A percentile compares a stretch with the other conserved stretches of the same genome.
phyloP scores from a whole-genome alignment of 2,113 vertebrate genomes.

The Lucifuga dentata region DNA sequence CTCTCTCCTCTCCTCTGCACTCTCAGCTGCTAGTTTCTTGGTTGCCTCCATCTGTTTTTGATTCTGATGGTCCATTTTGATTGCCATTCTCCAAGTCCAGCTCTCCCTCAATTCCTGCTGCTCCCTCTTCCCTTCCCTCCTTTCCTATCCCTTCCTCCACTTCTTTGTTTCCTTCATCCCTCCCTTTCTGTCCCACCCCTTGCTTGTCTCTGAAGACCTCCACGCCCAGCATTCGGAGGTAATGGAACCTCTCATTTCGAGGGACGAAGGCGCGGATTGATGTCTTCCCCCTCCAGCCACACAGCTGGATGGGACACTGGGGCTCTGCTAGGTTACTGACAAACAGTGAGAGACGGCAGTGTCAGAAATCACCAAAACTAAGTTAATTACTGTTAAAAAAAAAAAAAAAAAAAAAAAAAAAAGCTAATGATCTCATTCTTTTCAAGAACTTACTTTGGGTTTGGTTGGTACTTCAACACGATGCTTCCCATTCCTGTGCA shows the following conservation, averaged over 20 bases:
- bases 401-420: neutral
- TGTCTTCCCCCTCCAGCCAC: constrained; percentile 96
- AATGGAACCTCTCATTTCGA: constrained; percentile 94
- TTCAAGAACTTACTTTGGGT: constrained; percentile 92
- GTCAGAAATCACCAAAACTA: constrained; percentile 3
- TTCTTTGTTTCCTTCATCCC: constrained; percentile 37
- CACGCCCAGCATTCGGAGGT: constrained; percentile 95
- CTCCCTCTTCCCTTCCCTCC: neutral
- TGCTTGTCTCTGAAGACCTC: constrained; percentile 90
- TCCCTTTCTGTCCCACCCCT: constrained; percentile 82
- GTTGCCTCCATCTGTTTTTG: constrained; percentile 35
- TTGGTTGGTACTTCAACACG: constrained; percentile 93
- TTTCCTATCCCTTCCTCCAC: constrained; percentile 24
- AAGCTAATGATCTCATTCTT: too few species aligned
- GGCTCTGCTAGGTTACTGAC: constrained; percentile 85
- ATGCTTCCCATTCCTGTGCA: constrained; percentile 92
- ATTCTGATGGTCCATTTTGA: constrained; percentile 41
- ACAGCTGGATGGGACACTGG: constrained; percentile 94
- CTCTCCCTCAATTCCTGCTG: constrained; percentile 12
- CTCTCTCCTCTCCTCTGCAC: neutral
- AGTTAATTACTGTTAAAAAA: neutral
- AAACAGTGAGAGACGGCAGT: neutral
- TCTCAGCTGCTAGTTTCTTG: constrained; percentile 57
- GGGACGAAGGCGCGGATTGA: constrained; percentile 96
- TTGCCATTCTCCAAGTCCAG: constrained; percentile 47